Evolutionary conservation across 2,797 vertebrate species (phyloP).

Genomic region (Alcedo quadribrachys): DNA sequence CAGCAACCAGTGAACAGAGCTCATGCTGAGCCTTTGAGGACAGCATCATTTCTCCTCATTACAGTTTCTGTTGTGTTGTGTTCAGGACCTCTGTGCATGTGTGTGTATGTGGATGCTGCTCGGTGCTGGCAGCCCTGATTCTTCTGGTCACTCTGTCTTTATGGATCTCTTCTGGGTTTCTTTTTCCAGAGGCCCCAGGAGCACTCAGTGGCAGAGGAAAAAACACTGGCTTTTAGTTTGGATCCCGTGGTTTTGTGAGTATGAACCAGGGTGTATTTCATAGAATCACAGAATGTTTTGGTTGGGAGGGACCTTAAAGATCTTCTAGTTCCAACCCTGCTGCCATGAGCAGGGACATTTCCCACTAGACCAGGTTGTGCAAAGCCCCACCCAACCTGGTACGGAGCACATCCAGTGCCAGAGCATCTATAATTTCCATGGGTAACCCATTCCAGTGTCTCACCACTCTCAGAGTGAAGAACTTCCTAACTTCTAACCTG

Average conservation of each 20-base stretch:
- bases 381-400: too few species aligned
- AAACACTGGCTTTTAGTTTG: background rate
- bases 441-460: too few species aligned
- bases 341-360: too few species aligned
- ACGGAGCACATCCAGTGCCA: too few species aligned
- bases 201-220: background rate
- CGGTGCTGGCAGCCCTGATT: fast-evolving
- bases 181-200: background rate
- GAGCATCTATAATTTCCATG: too few species aligned
- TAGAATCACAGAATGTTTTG: background rate
- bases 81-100: background rate
- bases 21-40: background rate
- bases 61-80: background rate
- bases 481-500: too few species aligned
- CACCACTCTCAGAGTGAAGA: too few species aligned
- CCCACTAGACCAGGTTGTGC: too few species aligned
- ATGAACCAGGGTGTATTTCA: background rate
- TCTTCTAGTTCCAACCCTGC: too few species aligned
- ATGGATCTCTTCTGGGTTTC: background rate
- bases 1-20: background rate
- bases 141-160: background rate
- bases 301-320: too few species aligned
- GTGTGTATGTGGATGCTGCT: background rate
- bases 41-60: background rate
- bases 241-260: background rate